A percentile compares a stretch with the other conserved stretches of the same genome.
Conservation (phyloP, 64 coral and sea anemone genomes). For the Porites lutea region DNA sequence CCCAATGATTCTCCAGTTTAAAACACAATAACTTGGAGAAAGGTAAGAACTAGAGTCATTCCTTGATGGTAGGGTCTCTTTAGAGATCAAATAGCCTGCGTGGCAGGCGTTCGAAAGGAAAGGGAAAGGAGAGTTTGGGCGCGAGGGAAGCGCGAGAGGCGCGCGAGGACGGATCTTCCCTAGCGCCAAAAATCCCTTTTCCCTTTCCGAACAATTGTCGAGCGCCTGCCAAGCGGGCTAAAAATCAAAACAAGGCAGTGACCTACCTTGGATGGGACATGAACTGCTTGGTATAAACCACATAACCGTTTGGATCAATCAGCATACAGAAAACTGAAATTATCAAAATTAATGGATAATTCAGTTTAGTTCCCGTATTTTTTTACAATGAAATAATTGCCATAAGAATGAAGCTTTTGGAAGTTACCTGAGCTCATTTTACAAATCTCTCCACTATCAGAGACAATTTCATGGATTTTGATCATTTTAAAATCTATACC, state of each 20-base stretch:
- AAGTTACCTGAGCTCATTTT: conserved; percentile 58
- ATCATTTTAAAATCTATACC: conserved; percentile 96
- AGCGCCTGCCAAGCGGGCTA: background rate
- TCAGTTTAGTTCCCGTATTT: background rate
- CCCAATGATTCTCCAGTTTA: too few species aligned
- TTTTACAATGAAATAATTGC: background rate
- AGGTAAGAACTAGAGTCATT: too few species aligned
- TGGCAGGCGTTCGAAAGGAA: too few species aligned
- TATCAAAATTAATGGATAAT: too few species aligned
- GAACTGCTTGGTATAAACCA: conserved; percentile 83
- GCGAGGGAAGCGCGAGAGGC: too few species aligned
- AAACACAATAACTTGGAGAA: too few species aligned
- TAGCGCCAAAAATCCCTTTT: too few species aligned
- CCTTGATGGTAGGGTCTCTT: too few species aligned
- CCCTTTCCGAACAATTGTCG: too few species aligned
- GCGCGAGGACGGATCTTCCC: too few species aligned
- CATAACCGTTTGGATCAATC: conserved; percentile 89
- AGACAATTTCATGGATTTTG: conserved; percentile 82
- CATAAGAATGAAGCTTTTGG: background rate
- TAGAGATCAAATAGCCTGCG: too few species aligned
- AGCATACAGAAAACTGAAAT: conserved; percentile 73
- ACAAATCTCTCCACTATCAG: conserved; percentile 79
- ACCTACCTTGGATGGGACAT: conserved; percentile 59
- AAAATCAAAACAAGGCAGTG: background rate
- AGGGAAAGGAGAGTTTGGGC: too few species aligned